Conservation (phyloP, 2,113 vertebrate genomes). For the Macrotus californicus region DNA sequence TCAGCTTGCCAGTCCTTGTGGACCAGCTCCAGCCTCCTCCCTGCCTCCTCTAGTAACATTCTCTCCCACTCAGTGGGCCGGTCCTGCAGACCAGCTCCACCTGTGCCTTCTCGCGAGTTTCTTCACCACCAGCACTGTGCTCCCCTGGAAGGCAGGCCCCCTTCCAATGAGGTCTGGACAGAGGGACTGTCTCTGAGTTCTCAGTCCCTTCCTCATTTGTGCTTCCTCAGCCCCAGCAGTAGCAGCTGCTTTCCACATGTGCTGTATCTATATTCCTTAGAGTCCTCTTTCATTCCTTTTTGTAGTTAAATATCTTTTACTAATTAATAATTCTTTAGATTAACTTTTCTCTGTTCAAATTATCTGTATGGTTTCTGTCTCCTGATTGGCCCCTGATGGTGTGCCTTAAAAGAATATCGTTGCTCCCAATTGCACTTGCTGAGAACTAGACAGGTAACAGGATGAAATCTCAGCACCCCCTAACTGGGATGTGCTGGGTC, state of each 20-base stretch:
- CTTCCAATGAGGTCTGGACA: not conserved
- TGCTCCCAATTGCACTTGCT: not conserved
- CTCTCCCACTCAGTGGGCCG: not conserved
- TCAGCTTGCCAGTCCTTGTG: not conserved
- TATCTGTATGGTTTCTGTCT: not conserved
- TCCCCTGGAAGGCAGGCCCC: not conserved
- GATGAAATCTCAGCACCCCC: not conserved
- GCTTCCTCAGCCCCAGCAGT: not conserved
- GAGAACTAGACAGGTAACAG: not conserved
- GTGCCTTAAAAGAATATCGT: not conserved
- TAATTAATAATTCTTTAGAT: not conserved
- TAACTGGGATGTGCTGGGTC: not conserved
- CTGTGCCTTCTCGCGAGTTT: not conserved
- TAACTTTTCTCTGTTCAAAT: conserved; percentile 17
- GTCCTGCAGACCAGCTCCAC: not conserved
- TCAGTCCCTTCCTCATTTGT: not conserved
- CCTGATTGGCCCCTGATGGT: not conserved
- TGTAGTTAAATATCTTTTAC: not conserved
- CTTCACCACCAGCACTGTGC: not conserved
- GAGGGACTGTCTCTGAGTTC: not conserved
- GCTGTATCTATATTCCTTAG: not conserved
- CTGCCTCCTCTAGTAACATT: not conserved
- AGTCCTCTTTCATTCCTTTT: not conserved
- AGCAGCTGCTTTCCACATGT: not conserved
- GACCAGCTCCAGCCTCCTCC: not conserved